These are phyloP conservation scores for Grammomys surdaster DNA, from an alignment of 2,113 vertebrate genomes.

Conservation along the genomic window DNA sequence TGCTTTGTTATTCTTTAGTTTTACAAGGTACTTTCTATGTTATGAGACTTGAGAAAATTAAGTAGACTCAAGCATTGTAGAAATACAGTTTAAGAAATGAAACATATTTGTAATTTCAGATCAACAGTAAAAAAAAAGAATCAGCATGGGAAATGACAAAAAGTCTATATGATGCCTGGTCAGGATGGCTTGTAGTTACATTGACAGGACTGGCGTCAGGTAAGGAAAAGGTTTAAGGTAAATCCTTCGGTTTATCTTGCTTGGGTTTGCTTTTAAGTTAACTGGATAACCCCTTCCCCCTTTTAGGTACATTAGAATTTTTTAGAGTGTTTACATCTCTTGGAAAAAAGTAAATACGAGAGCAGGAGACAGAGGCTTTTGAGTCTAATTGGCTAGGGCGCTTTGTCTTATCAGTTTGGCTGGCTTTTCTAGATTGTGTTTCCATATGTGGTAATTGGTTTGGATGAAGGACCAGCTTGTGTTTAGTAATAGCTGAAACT, in stretches of 20 bases:
- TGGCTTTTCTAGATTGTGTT: conserved; percentile 9
- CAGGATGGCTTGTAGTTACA: conserved; percentile 98
- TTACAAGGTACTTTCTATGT: neutral
- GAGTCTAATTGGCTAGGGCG: neutral
- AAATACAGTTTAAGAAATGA: conserved; percentile 69
- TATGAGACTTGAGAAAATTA: conserved; percentile 41
- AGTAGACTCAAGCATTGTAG: conserved; percentile 12
- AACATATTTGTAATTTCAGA: conserved; percentile 89
- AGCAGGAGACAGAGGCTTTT: neutral
- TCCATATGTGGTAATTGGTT: neutral
- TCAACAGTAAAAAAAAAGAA: conserved; percentile 99
- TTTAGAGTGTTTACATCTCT: conserved; percentile 13
- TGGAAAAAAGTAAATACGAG: conserved; percentile 15
- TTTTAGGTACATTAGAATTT: conserved; percentile 6
- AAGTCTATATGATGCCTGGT: conserved; percentile 98
- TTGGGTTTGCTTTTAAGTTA: neutral
- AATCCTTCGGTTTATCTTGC: neutral
- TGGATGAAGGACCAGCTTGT: conserved; percentile 23
- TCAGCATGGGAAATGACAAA: conserved; percentile 99
- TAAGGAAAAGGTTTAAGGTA: conserved; percentile 78
- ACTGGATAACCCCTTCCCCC: neutral
- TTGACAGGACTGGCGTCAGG: conserved; percentile 97
- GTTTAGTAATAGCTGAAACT: neutral
- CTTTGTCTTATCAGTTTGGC: neutral
- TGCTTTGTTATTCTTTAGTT: neutral